A percentile compares a stretch with the other conserved stretches of the same genome.
phyloP scores from a whole-genome alignment of 2,888 invertebrate species.

The Baccha elongata region DNA sequence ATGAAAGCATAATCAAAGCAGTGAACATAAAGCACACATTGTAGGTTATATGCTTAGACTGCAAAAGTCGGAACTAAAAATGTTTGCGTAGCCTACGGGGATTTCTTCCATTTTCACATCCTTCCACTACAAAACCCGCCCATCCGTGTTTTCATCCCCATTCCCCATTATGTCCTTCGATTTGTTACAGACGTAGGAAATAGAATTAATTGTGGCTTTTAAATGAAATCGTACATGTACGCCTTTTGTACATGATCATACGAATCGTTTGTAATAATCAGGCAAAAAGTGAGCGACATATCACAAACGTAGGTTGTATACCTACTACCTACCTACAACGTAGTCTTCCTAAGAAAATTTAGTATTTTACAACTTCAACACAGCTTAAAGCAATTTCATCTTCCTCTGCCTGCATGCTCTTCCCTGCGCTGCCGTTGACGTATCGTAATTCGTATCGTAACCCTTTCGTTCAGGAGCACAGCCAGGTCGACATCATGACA shows the following conservation, averaged over 20 bases:
- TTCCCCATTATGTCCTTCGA: constrained; percentile 17
- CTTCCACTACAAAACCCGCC: constrained; percentile 1
- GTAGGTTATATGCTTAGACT: background rate
- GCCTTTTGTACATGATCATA: constrained; percentile 16
- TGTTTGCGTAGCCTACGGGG: background rate
- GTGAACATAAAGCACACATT: background rate
- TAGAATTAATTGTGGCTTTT: constrained; percentile 53
- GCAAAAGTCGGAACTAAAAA: background rate
- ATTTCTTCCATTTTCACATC: background rate
- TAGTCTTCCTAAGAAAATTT: constrained; percentile 14
- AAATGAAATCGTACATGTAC: constrained; percentile 30
- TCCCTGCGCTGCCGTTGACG: background rate
- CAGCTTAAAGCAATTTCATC: constrained; percentile 36
- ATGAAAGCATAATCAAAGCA: background rate
- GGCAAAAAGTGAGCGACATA: constrained; percentile 47
- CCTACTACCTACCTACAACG: too few relatives aligned
- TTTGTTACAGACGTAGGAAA: constrained; percentile 39
- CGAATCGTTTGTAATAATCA: constrained; percentile 37
- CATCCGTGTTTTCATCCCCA: background rate
- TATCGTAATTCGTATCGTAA: background rate
- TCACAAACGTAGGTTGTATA: constrained; percentile 10
- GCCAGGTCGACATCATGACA: constrained; percentile 22
- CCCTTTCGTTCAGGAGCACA: background rate
- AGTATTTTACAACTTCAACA: constrained; percentile 17
- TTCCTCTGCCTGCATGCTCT: constrained; percentile 16